A percentile compares a stretch with the other conserved stretches of the same genome.
These are phyloP conservation scores for Sturmia bella DNA, from an alignment of 2,888 invertebrate species.

Conservation along the genomic window DNA sequence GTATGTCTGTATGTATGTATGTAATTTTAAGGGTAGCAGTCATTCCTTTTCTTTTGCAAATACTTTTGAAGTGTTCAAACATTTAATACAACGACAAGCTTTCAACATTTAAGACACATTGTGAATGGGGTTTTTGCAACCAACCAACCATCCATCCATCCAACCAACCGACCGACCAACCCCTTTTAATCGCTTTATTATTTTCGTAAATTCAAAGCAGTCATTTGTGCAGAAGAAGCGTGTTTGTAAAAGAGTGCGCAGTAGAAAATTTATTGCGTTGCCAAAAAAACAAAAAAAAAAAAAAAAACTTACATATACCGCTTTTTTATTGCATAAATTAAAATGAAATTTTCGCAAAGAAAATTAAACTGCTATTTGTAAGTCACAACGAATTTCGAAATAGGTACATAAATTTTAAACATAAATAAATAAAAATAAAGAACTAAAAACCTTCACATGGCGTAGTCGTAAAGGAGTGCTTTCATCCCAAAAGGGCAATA, in stretches of 20 bases:
- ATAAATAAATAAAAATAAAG: not conserved
- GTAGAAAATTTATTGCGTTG: conserved; percentile 66
- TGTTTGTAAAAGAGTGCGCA: conserved; percentile 5
- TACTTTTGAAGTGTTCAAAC: conserved; percentile 20
- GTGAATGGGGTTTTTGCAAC: conserved; percentile 40
- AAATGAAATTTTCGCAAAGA: conserved; percentile 13
- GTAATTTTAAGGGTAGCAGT: conserved; percentile 60
- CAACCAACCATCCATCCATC: too few species aligned
- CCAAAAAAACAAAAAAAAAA: too few species aligned
- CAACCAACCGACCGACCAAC: too few species aligned
- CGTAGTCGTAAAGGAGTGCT: not conserved
- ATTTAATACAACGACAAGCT: conserved; percentile 9
- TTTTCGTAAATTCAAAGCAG: conserved; percentile 18
- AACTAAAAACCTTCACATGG: not conserved
- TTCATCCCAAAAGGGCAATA: too few species aligned
- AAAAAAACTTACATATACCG: too few species aligned
- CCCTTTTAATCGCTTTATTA: conserved; percentile 43
- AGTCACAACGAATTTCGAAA: not conserved
- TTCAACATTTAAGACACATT: conserved; percentile 18
- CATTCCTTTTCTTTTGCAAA: conserved; percentile 3
- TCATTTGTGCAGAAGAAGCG: conserved; percentile 32
- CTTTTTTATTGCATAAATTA: conserved; percentile 8
- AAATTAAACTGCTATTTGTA: not conserved
- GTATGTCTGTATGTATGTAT: too few species aligned
- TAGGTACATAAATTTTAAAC: too few species aligned